These are phyloP conservation scores for Lingula anatina DNA, from an alignment of 2,888 invertebrate genomes.

Conservation along the genomic window DNA sequence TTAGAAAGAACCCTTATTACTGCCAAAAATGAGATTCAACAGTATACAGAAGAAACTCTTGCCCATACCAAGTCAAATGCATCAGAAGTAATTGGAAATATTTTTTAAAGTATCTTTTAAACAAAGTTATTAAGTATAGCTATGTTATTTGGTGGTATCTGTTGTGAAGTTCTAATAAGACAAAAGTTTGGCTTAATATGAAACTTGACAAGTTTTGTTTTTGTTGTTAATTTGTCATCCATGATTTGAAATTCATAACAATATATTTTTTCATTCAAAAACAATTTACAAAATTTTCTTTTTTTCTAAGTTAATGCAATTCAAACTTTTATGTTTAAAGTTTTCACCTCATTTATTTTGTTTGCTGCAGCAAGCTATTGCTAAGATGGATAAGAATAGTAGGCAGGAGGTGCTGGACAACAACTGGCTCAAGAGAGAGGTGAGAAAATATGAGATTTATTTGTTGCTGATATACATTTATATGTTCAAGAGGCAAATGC, in stretches of 20 bases:
- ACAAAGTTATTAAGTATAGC: too few species aligned
- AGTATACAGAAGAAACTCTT: slow-evolving; percentile 31
- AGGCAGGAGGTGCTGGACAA: slow-evolving; percentile 49
- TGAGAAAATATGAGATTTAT: too few species aligned
- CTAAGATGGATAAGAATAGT: slow-evolving; percentile 45
- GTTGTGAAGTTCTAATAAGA: too few species aligned
- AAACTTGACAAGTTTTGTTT: too few species aligned
- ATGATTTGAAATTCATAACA: too few species aligned
- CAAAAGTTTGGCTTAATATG: too few species aligned
- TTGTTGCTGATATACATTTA: too few species aligned
- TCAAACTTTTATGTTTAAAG: background rate
- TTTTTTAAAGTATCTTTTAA: background rate
- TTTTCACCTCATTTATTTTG: slow-evolving; percentile 4
- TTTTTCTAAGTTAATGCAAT: background rate
- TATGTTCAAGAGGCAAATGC: too few species aligned
- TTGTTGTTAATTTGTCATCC: too few species aligned
- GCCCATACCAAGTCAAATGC: slow-evolving; percentile 44
- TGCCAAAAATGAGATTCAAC: slow-evolving; percentile 31
- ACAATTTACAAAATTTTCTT: too few species aligned
- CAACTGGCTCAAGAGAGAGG: slow-evolving; percentile 49
- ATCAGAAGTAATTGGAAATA: slow-evolving; percentile 28
- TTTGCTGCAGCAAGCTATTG: slow-evolving; percentile 43
- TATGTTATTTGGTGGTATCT: too few species aligned
- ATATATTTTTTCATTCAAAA: too few species aligned
- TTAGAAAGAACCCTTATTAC: slow-evolving; percentile 27